These are phyloP conservation scores for Baronia brevicornis DNA, from an alignment of 2,888 invertebrate genomes.

Conservation along the genomic window DNA sequence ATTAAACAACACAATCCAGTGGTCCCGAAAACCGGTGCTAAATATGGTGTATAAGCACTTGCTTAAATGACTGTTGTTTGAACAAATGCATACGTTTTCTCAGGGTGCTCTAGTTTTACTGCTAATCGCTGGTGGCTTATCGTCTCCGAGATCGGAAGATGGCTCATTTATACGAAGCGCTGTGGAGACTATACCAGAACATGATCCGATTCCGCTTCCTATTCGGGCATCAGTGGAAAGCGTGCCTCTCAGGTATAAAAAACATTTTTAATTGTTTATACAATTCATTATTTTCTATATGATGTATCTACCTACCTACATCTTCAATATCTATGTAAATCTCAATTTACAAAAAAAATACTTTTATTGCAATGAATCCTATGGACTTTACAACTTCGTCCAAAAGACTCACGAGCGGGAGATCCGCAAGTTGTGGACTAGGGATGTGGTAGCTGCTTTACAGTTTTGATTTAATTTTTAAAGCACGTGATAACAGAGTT, in stretches of 20 bases:
- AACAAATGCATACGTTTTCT: conserved; percentile 8
- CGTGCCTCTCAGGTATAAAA: conserved; percentile 70
- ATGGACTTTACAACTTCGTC: too few relatives aligned
- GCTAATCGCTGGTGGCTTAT: conserved; percentile 38
- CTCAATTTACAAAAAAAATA: too few relatives aligned
- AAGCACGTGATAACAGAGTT: too few relatives aligned
- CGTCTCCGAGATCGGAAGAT: conserved; percentile 46
- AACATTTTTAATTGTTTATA: conserved; percentile 4
- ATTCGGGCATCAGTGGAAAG: conserved; percentile 86
- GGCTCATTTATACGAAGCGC: conserved; percentile 47
- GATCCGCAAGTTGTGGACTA: too few relatives aligned
- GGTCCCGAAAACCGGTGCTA: conserved; percentile 3
- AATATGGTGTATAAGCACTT: conserved; percentile 2
- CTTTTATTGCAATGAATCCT: too few relatives aligned
- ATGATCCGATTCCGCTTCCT: conserved; percentile 68
- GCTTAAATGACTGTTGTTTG: conserved; percentile 1
- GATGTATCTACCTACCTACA: too few relatives aligned
- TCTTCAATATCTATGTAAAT: too few relatives aligned
- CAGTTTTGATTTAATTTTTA: too few relatives aligned
- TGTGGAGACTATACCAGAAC: conserved; percentile 56
- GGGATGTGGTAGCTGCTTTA: too few relatives aligned
- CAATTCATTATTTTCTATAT: neutral
- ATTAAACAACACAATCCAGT: conserved; percentile 26
- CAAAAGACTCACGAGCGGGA: too few relatives aligned
- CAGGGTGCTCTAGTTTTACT: conserved; percentile 42